Evolutionary conservation across 2,113 vertebrate species (phyloP).

Genomic region (Carlito syrichta): DNA sequence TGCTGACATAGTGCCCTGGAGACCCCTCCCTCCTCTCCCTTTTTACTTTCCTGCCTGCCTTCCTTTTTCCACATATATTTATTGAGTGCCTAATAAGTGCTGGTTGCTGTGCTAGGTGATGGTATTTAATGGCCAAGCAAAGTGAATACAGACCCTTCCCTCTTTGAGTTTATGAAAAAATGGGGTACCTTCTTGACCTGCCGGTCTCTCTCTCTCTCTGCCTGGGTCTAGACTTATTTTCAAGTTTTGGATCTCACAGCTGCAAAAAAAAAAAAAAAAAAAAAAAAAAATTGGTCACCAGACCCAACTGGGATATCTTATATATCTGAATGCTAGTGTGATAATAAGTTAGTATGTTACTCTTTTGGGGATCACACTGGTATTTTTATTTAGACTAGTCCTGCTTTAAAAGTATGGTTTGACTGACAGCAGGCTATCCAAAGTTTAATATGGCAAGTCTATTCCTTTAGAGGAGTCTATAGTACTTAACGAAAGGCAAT

Average conservation of each 20-base stretch:
- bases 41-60: background rate
- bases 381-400: background rate
- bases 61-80: background rate
- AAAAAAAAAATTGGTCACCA: too few species aligned
- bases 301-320: background rate
- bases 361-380: background rate
- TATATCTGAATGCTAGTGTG: background rate
- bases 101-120: background rate
- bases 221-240: background rate
- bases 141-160: background rate
- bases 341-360: background rate
- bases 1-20: background rate
- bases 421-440: background rate
- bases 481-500: background rate
- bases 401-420: background rate
- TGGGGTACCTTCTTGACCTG: accelerated
- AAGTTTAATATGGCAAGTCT: background rate
- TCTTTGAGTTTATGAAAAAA: background rate
- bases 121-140: background rate
- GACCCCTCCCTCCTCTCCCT: background rate
- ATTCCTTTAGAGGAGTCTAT: background rate
- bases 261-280: too few species aligned
- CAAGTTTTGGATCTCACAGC: background rate
- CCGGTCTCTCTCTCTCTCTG: background rate
- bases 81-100: background rate